Evolutionary conservation across 2,797 vertebrate species (phyloP).

Genomic region (Denticeps clupeoides): DNA sequence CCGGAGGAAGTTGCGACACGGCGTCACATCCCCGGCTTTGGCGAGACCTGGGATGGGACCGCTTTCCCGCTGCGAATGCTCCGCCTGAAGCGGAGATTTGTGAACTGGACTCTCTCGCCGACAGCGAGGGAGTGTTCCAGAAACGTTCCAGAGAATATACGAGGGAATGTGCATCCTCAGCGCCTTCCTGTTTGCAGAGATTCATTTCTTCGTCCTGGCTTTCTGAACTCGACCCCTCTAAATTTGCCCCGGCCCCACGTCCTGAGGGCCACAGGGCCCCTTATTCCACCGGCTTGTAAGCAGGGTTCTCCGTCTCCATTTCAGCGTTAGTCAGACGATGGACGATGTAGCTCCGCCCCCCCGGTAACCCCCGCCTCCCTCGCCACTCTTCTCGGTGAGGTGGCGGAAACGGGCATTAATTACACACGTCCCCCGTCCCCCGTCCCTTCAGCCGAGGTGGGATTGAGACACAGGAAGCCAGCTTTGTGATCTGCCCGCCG

Average conservation of each 20-base stretch:
- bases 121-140: constrained; percentile 6
- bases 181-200: constrained; percentile 50
- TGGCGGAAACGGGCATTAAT: too few relatives aligned
- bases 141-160: constrained; percentile 21
- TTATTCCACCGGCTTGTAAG: too few relatives aligned
- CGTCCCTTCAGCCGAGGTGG: too few relatives aligned
- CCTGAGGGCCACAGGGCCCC: too few relatives aligned
- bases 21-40: constrained; percentile 10
- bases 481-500: too few relatives aligned
- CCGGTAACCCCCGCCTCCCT: too few relatives aligned
- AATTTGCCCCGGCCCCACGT: constrained; percentile 18
- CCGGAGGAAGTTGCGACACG: constrained; percentile 17
- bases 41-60: background rate
- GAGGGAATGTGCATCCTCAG: constrained; percentile 31
- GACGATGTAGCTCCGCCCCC: too few relatives aligned
- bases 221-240: constrained; percentile 40
- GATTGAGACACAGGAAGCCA: too few relatives aligned
- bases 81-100: background rate
- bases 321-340: too few relatives aligned
- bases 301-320: too few relatives aligned
- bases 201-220: constrained; percentile 42
- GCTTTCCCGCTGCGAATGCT: background rate
- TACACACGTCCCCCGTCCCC: too few relatives aligned
- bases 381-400: too few relatives aligned
- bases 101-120: constrained; percentile 1